phyloP scores from a whole-genome alignment of 30 jellyfish, hydroid and myxozoan species.

The Hydra vulgaris region DNA sequence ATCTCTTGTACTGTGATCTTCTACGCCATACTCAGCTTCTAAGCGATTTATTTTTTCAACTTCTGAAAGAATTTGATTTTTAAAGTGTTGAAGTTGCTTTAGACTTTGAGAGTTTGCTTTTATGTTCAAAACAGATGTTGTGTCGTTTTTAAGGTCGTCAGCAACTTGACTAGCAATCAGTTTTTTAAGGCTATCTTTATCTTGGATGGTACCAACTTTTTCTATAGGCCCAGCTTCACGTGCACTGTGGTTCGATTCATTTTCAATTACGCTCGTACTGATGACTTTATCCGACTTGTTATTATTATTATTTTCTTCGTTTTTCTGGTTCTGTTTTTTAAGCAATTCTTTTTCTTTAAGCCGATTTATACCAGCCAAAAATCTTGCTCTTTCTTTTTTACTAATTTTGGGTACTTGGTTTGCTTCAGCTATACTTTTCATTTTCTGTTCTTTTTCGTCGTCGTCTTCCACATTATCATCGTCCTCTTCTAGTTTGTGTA shows the following conservation, averaged over 20 bases:
- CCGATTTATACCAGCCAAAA: slow-evolving; percentile 25
- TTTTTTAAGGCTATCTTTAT: slow-evolving; percentile 7
- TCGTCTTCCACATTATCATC: slow-evolving; percentile 16
- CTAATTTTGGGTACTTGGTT: slow-evolving; percentile 18
- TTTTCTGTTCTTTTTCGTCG: slow-evolving; percentile 7
- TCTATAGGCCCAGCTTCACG: slow-evolving; percentile 4
- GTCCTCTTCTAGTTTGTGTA: not conserved
- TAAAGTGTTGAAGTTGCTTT: slow-evolving; percentile 55
- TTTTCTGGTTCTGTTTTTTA: not conserved
- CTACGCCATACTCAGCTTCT: slow-evolving; percentile 61
- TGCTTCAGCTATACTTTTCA: slow-evolving; percentile 8
- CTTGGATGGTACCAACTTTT: not conserved
- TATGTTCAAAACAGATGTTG: not conserved
- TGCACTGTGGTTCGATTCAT: not conserved
- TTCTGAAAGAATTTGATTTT: slow-evolving; percentile 57
- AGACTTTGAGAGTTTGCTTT: slow-evolving; percentile 17
- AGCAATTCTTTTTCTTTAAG: slow-evolving; percentile 4
- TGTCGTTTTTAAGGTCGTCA: not conserved
- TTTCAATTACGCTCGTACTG: not conserved
- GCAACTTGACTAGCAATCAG: not conserved
- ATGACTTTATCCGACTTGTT: not conserved
- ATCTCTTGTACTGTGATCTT: slow-evolving; percentile 50
- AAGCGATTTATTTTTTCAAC: slow-evolving; percentile 65
- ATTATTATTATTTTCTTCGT: not conserved
- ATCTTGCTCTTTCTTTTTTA: slow-evolving; percentile 18